These are phyloP conservation scores for Rana temporaria DNA, from an alignment of 2,113 vertebrate genomes.

Conservation along the genomic window DNA sequence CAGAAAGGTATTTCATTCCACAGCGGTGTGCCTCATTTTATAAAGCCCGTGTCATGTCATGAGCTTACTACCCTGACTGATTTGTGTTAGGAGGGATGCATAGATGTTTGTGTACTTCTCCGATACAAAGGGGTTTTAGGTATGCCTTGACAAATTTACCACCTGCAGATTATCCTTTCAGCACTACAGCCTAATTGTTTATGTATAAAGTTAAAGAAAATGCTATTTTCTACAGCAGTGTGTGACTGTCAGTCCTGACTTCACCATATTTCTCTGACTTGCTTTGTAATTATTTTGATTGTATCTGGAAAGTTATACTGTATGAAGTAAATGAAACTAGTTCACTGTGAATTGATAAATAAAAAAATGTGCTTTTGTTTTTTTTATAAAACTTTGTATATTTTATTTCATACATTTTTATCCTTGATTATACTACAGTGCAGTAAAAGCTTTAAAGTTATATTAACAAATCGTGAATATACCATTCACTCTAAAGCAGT, in stretches of 20 bases:
- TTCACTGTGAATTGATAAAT: conserved; percentile 27
- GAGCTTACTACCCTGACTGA: background rate
- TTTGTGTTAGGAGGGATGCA: background rate
- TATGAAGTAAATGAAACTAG: background rate
- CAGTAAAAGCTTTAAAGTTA: too few relatives aligned
- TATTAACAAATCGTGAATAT: too few relatives aligned
- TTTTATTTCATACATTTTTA: too few relatives aligned
- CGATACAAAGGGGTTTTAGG: background rate
- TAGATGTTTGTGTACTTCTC: background rate
- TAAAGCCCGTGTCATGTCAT: background rate
- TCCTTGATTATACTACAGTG: too few relatives aligned
- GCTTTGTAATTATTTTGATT: background rate
- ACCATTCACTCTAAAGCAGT: too few relatives aligned
- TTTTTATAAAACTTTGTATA: background rate
- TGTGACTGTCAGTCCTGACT: too few relatives aligned
- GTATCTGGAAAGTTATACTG: background rate
- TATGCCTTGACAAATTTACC: background rate
- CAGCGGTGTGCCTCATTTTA: background rate
- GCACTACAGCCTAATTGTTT: background rate
- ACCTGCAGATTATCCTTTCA: background rate
- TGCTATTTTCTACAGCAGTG: background rate
- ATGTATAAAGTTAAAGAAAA: background rate
- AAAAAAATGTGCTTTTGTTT: conserved; percentile 10
- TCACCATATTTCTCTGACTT: background rate
- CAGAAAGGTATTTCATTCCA: background rate